phyloP scores from a whole-genome alignment of 2,888 invertebrate species.

The Chironomus tentans region DNA sequence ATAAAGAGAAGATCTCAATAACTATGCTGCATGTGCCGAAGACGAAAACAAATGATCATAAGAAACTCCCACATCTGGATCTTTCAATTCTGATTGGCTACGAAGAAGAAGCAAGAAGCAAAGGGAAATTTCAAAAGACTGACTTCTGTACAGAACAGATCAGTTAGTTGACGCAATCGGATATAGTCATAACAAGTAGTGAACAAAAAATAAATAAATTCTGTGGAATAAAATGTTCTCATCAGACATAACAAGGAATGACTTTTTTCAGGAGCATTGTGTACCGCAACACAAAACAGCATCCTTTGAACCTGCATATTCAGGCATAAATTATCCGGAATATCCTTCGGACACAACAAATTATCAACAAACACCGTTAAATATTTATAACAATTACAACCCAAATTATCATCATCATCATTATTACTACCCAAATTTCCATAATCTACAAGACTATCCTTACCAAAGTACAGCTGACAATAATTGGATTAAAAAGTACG shows the following conservation, averaged over 20 bases:
- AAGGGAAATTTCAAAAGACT: not conserved
- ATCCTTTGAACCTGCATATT: not conserved
- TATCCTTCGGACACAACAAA: not conserved
- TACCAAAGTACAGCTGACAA: not conserved
- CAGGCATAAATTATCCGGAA: not conserved
- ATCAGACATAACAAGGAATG: not conserved
- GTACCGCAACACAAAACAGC: not conserved
- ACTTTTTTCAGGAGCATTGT: conserved; percentile 6
- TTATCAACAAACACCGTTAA: conserved; percentile 1
- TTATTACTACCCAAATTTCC: conserved; percentile 11
- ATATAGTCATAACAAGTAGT: not conserved
- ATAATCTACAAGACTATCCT: not conserved
- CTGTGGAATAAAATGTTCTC: not conserved
- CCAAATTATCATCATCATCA: conserved; percentile 26
- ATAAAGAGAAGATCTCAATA: too few species aligned
- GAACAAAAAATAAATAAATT: not conserved
- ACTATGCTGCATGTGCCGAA: not conserved
- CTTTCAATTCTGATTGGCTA: conserved; percentile 14
- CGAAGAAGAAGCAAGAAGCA: not conserved
- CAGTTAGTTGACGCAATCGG: not conserved
- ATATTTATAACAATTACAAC: conserved; percentile 23
- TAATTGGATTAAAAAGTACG: conserved; percentile 19
- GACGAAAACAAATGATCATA: not conserved
- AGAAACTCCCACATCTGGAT: conserved; percentile 9
- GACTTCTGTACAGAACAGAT: not conserved